Percentiles rank a stretch among this genome's conserved stretches.
These are phyloP conservation scores for Lydus trimaculatus DNA, from an alignment of 2,888 invertebrate genomes.

Conservation along the genomic window DNA sequence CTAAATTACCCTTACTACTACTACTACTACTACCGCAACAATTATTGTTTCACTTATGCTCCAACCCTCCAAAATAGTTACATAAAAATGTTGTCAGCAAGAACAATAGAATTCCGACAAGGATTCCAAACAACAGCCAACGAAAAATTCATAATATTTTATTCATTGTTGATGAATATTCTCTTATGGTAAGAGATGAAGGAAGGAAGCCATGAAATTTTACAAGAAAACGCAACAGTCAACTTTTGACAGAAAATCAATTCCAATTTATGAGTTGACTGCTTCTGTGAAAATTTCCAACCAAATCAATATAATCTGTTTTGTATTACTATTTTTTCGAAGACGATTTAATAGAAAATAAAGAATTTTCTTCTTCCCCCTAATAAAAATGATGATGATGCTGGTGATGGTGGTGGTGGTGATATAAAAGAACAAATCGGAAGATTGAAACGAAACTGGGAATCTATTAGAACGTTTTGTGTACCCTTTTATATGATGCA, in stretches of 20 bases:
- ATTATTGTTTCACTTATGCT: too few relatives aligned
- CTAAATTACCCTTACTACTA: constrained; percentile 5
- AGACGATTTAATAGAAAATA: background rate
- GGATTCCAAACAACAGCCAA: background rate
- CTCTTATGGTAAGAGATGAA: background rate
- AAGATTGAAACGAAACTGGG: constrained; percentile 19
- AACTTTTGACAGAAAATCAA: constrained; percentile 6
- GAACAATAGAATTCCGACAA: background rate
- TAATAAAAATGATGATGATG: background rate
- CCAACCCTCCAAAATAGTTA: too few relatives aligned
- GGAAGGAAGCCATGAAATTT: background rate
- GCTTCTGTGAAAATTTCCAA: background rate
- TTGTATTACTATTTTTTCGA: background rate
- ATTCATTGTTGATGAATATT: background rate
- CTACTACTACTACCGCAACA: background rate
- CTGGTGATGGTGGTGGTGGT: constrained; percentile 14
- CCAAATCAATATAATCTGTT: constrained; percentile 6
- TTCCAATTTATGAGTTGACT: constrained; percentile 6
- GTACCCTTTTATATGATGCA: constrained; percentile 24
- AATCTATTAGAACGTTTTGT: background rate
- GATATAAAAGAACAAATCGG: constrained; percentile 29
- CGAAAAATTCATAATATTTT: background rate
- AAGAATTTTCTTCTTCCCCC: background rate
- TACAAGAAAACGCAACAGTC: constrained; percentile 6
- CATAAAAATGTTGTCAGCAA: too few relatives aligned